Evolutionary conservation across 2,888 invertebrate genomes (phyloP).

Genomic region (Parthenolecanium corni): DNA sequence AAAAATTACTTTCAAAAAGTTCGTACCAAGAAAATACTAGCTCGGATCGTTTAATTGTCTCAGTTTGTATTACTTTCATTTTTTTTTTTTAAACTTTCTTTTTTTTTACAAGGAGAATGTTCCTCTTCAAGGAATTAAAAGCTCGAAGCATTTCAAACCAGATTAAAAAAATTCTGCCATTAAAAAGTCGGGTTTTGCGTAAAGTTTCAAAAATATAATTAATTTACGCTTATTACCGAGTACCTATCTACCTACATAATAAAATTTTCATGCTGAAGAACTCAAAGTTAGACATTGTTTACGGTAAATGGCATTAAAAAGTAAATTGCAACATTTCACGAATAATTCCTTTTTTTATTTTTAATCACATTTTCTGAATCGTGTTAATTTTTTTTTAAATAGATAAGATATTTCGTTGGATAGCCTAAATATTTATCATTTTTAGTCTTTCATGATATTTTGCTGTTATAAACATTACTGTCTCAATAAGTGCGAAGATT

Average conservation of each 20-base stretch:
- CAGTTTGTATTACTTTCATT: too few relatives aligned
- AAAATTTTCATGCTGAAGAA: conserved; percentile 6
- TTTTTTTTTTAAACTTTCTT: too few relatives aligned
- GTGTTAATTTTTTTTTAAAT: neutral
- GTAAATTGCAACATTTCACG: neutral
- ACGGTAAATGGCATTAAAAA: conserved; percentile 11
- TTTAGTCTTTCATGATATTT: too few relatives aligned
- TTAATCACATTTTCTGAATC: neutral
- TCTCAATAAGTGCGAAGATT: too few relatives aligned
- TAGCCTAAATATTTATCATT: too few relatives aligned
- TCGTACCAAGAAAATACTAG: conserved; percentile 11
- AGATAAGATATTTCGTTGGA: too few relatives aligned
- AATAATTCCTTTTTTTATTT: neutral
- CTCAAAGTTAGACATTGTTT: conserved; percentile 1
- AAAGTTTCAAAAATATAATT: conserved; percentile 16
- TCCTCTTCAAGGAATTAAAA: conserved; percentile 17
- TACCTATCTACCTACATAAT: neutral
- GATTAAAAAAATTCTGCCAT: neutral
- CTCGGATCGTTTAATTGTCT: conserved; percentile 4
- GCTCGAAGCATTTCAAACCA: conserved; percentile 2
- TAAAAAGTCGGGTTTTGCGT: conserved; percentile 3
- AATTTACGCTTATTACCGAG: conserved; percentile 14
- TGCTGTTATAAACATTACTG: too few relatives aligned
- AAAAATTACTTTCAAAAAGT: conserved; percentile 13
- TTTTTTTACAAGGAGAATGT: neutral